These are phyloP conservation scores for Psylliodes chrysocephalus DNA, from an alignment of 2,888 invertebrate genomes.

Conservation along the genomic window DNA sequence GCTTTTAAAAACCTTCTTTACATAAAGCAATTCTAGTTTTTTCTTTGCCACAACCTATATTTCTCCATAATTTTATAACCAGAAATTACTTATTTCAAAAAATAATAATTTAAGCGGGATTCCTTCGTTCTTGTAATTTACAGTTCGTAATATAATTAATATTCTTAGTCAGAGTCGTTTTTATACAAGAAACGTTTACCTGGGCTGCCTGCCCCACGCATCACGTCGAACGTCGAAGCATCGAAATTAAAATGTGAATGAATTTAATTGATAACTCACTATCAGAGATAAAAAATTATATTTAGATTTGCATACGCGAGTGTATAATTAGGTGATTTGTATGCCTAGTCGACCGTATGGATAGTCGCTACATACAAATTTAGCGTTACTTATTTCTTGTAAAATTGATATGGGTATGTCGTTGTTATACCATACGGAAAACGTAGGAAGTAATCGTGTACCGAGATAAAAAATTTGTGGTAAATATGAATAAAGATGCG, in stretches of 20 bases:
- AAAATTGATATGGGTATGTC: constrained; percentile 5
- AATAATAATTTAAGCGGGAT: neutral
- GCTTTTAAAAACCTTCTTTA: too few relatives aligned
- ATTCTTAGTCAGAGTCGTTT: neutral
- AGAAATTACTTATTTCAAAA: too few relatives aligned
- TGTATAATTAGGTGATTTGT: constrained; percentile 10
- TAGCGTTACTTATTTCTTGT: constrained; percentile 2
- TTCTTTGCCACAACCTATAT: too few relatives aligned
- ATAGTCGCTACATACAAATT: constrained; percentile 9
- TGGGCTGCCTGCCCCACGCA: neutral
- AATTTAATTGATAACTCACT: constrained; percentile 12
- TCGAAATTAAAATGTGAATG: constrained; percentile 3
- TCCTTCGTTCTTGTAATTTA: neutral
- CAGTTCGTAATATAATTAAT: neutral
- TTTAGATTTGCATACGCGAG: constrained; percentile 10
- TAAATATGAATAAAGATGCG: constrained; percentile 3
- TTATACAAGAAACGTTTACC: neutral
- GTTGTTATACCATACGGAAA: constrained; percentile 3
- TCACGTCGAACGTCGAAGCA: neutral
- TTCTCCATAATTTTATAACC: too few relatives aligned
- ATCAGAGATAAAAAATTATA: neutral
- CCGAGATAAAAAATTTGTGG: neutral
- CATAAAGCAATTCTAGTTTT: too few relatives aligned
- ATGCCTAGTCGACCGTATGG: neutral
- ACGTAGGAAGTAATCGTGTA: constrained; percentile 10